Evolutionary conservation across 2,888 invertebrate genomes (phyloP).

Genomic region (Scaptomyza caliginosa): DNA sequence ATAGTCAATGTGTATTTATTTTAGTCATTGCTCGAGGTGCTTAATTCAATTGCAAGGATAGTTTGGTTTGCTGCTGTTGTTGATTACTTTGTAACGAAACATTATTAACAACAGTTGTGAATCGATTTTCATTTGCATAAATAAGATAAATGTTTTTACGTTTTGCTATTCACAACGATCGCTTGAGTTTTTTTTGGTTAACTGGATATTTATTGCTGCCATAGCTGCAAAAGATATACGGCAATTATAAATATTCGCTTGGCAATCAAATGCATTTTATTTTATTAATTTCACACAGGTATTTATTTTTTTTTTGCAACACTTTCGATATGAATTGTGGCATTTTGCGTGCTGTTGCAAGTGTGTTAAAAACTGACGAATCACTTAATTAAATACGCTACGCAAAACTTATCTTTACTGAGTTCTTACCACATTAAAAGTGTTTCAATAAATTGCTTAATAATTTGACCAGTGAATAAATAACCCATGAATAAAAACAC

Average conservation of each 20-base stretch:
- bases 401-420: no score
- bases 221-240: constrained; percentile 24
- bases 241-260: constrained; percentile 23
- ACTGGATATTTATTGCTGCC: constrained; percentile 24
- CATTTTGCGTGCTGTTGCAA: constrained; percentile 1
- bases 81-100: constrained; percentile 1
- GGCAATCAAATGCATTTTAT: constrained; percentile 27
- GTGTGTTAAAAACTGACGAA: constrained; percentile 12
- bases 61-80: background rate
- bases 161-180: background rate
- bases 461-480: no score
- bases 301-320: background rate
- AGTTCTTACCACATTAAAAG: no score
- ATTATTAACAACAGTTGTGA: background rate
- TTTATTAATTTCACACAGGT: constrained; percentile 19
- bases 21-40: constrained; percentile 8
- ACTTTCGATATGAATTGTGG: background rate
- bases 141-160: background rate
- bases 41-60: constrained; percentile 51
- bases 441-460: no score
- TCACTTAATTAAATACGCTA: constrained; percentile 52
- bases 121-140: background rate
- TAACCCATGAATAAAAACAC: no score
- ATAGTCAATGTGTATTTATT: constrained; percentile 35
- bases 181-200: constrained; percentile 5